Evolutionary conservation across 1,140 invertebrate species (phyloP), one percentile per base, ranked within the genome.

Genomic region (Neuroterus valhalla): DNA sequence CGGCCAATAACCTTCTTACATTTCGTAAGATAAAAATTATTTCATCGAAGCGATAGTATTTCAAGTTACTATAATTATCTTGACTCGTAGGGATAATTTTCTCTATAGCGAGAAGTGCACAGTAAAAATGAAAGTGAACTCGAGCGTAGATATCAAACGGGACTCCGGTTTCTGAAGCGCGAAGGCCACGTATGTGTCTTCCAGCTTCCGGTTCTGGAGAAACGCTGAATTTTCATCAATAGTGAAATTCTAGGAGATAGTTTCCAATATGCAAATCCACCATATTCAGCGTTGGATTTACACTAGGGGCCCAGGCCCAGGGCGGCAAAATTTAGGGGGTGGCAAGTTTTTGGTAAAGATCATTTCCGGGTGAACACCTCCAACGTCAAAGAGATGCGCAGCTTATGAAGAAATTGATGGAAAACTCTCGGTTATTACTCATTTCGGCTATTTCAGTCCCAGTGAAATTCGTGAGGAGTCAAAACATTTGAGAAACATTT

Each of bases 141-240:
- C 45, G 17, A 21, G 23, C n/a, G 75, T 75, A 74, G 70, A 75
- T 67, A 66, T 50, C n/a, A 42, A 67, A 55, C 52, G 52, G 52
- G 21, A 62, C 52, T 62, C 52, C 26, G 43, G 31, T 76, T 71
- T 66, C 23, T 45, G 46, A 73, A 77, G 78, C 81, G 76, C 84
- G 85, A 88, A 89, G 86, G 87, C 83, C 83, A 88, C 74, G 84
- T 66, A 75, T 66, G 77, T 78, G 74, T 79, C 84, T 88, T 88
- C 83, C 86, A 85, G 70, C 84, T 88, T 88, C 83, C 86, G 85
- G 70, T 81, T 87, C 82, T 85, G 84, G 82, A 83, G 84, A 86
- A 89, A 88, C 81, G 81, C 75, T 15, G 15, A 62, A 26, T 62
- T 62, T 62, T 62, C 52, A 31, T 1, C 23, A 52, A 21, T 21